phyloP scores from a whole-genome alignment of 2,888 invertebrate species.

The Gnatocerus cornutus region DNA sequence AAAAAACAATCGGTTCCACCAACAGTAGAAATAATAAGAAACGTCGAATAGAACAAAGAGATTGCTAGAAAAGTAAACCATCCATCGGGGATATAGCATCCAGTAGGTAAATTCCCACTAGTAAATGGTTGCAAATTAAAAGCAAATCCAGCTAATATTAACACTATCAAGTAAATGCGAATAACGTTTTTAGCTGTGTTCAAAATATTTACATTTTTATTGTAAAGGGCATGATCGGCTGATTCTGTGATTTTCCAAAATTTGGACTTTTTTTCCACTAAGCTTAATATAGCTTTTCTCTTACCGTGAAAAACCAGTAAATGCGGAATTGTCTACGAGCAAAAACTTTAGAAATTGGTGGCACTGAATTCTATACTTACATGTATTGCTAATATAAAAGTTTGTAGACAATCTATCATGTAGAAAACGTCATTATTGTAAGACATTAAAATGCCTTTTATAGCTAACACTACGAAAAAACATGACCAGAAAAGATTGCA shows the following conservation, averaged over 20 bases:
- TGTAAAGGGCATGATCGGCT: not conserved
- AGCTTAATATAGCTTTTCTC: not conserved
- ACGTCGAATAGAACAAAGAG: too few species aligned
- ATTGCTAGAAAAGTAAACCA: not conserved
- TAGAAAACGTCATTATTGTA: not conserved
- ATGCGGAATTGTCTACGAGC: not conserved
- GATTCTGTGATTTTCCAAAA: constrained; percentile 5
- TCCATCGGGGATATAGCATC: constrained; percentile 12
- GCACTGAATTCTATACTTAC: not conserved
- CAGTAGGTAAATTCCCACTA: not conserved
- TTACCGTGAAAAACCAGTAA: not conserved
- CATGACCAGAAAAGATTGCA: not conserved
- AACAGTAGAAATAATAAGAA: too few species aligned
- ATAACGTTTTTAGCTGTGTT: too few species aligned
- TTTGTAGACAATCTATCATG: constrained; percentile 7
- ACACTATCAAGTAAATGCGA: not conserved
- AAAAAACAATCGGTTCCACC: constrained; percentile 6
- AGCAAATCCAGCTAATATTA: not conserved
- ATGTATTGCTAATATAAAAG: constrained; percentile 4
- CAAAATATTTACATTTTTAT: not conserved
- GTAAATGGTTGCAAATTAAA: constrained; percentile 19
- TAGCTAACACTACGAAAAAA: not conserved
- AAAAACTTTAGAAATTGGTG: not conserved
- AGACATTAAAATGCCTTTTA: constrained; percentile 5
- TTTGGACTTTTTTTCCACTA: constrained; percentile 1